A percentile compares a stretch with the other conserved stretches of the same genome.
phyloP scores from a whole-genome alignment of 2,797 vertebrate genomes.

The Salarias fasciatus region DNA sequence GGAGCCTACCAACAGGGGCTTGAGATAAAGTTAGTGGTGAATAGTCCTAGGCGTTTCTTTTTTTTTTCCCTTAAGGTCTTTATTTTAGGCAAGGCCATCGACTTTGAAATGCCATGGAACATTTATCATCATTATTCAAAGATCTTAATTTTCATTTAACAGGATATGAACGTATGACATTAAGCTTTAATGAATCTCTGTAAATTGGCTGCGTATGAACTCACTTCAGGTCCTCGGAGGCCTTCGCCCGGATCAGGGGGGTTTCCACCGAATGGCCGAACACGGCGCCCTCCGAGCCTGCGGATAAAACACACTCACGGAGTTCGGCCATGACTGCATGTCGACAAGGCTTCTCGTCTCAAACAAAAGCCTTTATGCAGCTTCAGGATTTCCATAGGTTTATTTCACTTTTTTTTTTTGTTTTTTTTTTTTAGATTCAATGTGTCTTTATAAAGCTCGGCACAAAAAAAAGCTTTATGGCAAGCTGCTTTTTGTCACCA shows the following conservation, averaged over 20 bases:
- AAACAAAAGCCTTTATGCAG: background rate
- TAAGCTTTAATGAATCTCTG: constrained; percentile 62
- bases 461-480: too few species aligned
- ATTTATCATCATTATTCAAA: constrained; percentile 63
- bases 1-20: constrained; percentile 43
- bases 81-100: constrained; percentile 9
- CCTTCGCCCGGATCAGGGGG: constrained; percentile 88
- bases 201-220: constrained; percentile 55
- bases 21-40: constrained; percentile 54
- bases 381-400: too few species aligned
- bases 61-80: too few species aligned
- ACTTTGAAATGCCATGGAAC: constrained; percentile 58
- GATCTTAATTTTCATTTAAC: constrained; percentile 58
- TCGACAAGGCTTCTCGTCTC: too few species aligned
- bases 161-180: constrained; percentile 66
- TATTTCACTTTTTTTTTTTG: too few species aligned
- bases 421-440: too few species aligned
- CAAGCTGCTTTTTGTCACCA: too few species aligned
- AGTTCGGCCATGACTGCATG: too few species aligned
- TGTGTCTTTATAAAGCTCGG: too few species aligned
- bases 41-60: constrained; percentile 36
- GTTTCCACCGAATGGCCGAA: constrained; percentile 93
- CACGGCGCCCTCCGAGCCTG: constrained; percentile 91
- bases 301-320: background rate
- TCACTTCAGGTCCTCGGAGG: constrained; percentile 91